phyloP scores from a whole-genome alignment of 2,888 invertebrate species.

The Ashinkailepas kermadecensis region DNA sequence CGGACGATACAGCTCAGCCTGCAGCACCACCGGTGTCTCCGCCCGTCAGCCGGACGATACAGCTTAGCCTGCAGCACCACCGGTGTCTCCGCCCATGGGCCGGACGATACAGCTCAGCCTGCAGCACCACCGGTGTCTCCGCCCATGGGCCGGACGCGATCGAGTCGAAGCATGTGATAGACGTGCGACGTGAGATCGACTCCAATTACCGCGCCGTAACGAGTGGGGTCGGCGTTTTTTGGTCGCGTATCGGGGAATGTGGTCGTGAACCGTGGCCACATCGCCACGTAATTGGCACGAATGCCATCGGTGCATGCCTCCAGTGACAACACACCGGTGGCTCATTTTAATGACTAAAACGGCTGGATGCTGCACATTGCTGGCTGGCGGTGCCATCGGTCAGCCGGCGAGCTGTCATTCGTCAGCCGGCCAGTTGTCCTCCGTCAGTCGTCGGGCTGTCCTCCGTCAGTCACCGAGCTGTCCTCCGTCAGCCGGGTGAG shows the following conservation, averaged over 20 bases:
- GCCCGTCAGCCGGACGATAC: not conserved
- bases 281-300: constrained; percentile 6
- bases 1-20: too few species aligned
- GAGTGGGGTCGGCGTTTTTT: not conserved
- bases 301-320: not conserved
- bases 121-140: not conserved
- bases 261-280: not conserved
- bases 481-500: not conserved
- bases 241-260: not conserved
- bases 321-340: not conserved
- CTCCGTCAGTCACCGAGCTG: too few species aligned
- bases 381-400: not conserved
- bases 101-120: not conserved
- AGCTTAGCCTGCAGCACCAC: not conserved
- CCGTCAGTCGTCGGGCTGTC: too few species aligned
- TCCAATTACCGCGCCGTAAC: not conserved
- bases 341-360: not conserved
- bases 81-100: not conserved
- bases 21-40: too few species aligned
- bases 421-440: not conserved
- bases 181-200: not conserved
- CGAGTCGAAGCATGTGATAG: too few species aligned
- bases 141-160: not conserved
- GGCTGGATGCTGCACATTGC: not conserved
- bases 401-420: not conserved